A percentile compares a stretch with the other conserved stretches of the same genome.
These are phyloP conservation scores for Hyalella azteca DNA, from an alignment of 2,888 invertebrate species.

Conservation along the genomic window DNA sequence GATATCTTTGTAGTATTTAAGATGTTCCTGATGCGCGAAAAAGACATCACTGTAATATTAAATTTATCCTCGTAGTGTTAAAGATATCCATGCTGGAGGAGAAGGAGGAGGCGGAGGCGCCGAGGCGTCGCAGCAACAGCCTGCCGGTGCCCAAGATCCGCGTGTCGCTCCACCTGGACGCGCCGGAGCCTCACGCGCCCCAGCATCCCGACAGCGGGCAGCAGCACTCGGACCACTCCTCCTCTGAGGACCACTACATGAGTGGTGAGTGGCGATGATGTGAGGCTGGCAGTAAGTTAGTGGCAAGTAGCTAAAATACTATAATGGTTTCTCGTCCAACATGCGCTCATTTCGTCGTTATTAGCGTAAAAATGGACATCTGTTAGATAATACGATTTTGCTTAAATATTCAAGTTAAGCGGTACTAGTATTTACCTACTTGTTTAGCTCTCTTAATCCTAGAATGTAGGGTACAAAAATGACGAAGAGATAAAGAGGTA, in stretches of 20 bases:
- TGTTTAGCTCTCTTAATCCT: no score
- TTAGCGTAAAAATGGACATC: no score
- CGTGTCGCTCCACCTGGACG: constrained; percentile 68
- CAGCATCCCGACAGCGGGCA: constrained; percentile 50
- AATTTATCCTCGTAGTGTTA: neutral
- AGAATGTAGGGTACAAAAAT: no score
- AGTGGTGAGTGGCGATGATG: constrained; percentile 47
- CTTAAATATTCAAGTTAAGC: no score
- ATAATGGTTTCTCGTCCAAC: no score
- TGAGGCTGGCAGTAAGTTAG: no score
- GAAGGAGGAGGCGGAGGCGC: constrained; percentile 65
- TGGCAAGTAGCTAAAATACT: no score
- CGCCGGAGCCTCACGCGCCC: constrained; percentile 38
- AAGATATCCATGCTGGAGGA: constrained; percentile 25
- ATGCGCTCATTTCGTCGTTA: no score
- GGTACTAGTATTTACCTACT: no score
- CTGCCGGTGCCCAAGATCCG: constrained; percentile 92
- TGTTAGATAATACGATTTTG: no score
- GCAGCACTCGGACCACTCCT: constrained; percentile 47
- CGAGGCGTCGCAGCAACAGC: constrained; percentile 88
- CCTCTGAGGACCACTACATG: constrained; percentile 51
- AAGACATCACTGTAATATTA: neutral
- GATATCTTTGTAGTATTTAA: neutral
- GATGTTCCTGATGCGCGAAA: no score
- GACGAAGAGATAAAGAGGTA: no score